phyloP scores from a whole-genome alignment of 1,140 invertebrate genomes.

The Rhyacophila brunnea region DNA sequence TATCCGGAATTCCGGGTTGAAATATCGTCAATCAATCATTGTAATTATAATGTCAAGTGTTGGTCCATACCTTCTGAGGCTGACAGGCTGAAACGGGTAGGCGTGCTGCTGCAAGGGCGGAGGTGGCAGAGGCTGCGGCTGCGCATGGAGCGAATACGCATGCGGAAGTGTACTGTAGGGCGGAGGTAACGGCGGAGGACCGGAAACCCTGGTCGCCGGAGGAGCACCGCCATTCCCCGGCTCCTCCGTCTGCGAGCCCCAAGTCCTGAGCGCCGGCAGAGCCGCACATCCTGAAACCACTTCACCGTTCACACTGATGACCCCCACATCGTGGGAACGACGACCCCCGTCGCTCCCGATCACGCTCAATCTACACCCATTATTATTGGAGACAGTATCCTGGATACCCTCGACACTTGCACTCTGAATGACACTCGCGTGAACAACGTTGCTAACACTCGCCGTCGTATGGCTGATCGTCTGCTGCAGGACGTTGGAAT shows the following conservation, averaged over 20 bases:
- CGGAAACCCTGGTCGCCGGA: slow-evolving; percentile 36
- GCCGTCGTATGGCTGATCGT: slow-evolving; percentile 6
- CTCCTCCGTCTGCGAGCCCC: slow-evolving; percentile 51
- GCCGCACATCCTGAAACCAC: slow-evolving; percentile 7
- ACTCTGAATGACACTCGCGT: slow-evolving; percentile 10
- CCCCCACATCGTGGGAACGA: neutral
- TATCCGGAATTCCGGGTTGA: no score
- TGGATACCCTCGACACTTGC: neutral
- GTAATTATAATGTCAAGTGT: no score
- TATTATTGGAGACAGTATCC: no score
- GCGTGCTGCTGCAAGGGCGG: slow-evolving; percentile 41
- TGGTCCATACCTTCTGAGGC: slow-evolving; percentile 42
- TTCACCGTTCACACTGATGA: slow-evolving; percentile 31
- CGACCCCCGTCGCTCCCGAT: no score
- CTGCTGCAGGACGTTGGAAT: slow-evolving; percentile 38
- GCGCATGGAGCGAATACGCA: slow-evolving; percentile 21
- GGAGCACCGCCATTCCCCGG: slow-evolving; percentile 42
- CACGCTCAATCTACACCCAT: no score
- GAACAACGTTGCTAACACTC: slow-evolving; percentile 1
- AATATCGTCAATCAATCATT: no score
- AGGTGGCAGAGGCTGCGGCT: slow-evolving; percentile 6
- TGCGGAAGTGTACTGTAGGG: slow-evolving; percentile 53
- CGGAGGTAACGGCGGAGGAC: slow-evolving; percentile 41
- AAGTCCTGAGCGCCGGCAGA: slow-evolving; percentile 41
- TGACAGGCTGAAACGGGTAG: slow-evolving; percentile 53